Percentiles rank a stretch among this genome's conserved stretches.
These are phyloP conservation scores for Cydia fagiglandana DNA, from an alignment of 1,140 invertebrate genomes.

Conservation along the genomic window DNA sequence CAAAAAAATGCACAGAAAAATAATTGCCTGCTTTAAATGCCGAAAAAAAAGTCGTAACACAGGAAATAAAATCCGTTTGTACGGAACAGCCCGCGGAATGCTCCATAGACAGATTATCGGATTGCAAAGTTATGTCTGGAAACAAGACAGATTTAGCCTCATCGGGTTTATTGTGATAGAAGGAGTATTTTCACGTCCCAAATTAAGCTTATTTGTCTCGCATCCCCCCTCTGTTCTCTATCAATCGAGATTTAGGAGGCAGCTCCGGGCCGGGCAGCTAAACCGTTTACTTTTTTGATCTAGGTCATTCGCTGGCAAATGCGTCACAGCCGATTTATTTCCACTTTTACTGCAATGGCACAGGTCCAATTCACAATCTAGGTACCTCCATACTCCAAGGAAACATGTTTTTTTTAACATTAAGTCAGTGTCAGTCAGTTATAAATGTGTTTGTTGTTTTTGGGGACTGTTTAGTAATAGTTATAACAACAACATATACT, in stretches of 20 bases:
- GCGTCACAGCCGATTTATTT: slow-evolving; percentile 71
- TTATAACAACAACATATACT: too few relatives aligned
- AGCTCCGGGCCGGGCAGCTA: slow-evolving; percentile 36
- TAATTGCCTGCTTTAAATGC: too few relatives aligned
- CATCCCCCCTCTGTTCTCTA: slow-evolving; percentile 34
- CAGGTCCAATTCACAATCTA: slow-evolving; percentile 69
- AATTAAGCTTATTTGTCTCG: slow-evolving; percentile 28
- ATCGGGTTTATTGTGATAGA: slow-evolving; percentile 17
- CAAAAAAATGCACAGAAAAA: too few relatives aligned
- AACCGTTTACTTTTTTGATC: slow-evolving; percentile 61
- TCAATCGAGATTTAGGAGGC: slow-evolving; percentile 42
- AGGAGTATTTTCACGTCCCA: slow-evolving; percentile 5
- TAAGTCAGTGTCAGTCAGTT: slow-evolving; percentile 35
- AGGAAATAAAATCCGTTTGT: too few relatives aligned
- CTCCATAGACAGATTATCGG: neutral
- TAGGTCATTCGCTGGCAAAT: slow-evolving; percentile 71
- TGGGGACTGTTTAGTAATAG: too few relatives aligned
- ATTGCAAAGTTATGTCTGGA: neutral
- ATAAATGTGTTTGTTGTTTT: slow-evolving; percentile 27
- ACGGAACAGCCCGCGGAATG: too few relatives aligned
- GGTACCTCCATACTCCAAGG: slow-evolving; percentile 57
- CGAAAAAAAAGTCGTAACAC: too few relatives aligned
- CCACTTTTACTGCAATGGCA: slow-evolving; percentile 77
- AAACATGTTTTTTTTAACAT: slow-evolving; percentile 67
- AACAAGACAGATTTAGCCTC: slow-evolving; percentile 6